These are phyloP conservation scores for Galaxea fascicularis DNA, from an alignment of 92 coral and sea anemone genomes.

Conservation along the genomic window DNA sequence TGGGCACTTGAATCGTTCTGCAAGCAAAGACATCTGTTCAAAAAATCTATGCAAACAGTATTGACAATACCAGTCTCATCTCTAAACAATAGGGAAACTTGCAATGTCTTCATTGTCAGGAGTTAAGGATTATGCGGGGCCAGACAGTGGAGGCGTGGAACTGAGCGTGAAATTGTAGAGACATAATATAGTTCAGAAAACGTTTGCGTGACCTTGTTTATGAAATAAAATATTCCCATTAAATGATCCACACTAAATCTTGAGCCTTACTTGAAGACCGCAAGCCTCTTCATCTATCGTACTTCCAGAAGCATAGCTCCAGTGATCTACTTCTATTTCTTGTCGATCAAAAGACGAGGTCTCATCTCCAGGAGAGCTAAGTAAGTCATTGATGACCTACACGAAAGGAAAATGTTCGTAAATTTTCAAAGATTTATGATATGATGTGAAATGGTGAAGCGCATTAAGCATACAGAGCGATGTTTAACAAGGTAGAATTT, in stretches of 20 bases:
- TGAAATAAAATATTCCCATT: background rate
- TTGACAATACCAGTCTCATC: background rate
- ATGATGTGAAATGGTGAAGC: too few relatives aligned
- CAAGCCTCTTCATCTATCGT: slow-evolving; percentile 22
- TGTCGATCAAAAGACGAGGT: too few relatives aligned
- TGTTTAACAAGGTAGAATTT: too few relatives aligned
- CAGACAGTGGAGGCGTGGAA: slow-evolving; percentile 15
- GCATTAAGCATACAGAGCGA: too few relatives aligned
- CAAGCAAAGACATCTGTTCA: background rate
- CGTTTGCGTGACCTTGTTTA: too few relatives aligned
- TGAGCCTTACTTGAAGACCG: slow-evolving; percentile 2
- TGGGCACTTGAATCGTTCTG: slow-evolving; percentile 17
- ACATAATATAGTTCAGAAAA: background rate
- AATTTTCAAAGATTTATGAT: too few relatives aligned
- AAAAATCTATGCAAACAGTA: too few relatives aligned
- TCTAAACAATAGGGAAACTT: slow-evolving; percentile 11
- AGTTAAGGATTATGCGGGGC: background rate
- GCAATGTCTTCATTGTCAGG: background rate
- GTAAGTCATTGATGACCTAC: too few relatives aligned
- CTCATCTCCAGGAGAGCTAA: too few relatives aligned
- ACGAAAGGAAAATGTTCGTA: too few relatives aligned
- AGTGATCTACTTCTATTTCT: slow-evolving; percentile 21
- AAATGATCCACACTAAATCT: slow-evolving; percentile 27
- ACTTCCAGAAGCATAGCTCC: slow-evolving; percentile 26
- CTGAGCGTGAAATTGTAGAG: background rate